These are phyloP conservation scores for Hylaea fasciaria DNA, from an alignment of 2,888 invertebrate genomes.

Conservation along the genomic window DNA sequence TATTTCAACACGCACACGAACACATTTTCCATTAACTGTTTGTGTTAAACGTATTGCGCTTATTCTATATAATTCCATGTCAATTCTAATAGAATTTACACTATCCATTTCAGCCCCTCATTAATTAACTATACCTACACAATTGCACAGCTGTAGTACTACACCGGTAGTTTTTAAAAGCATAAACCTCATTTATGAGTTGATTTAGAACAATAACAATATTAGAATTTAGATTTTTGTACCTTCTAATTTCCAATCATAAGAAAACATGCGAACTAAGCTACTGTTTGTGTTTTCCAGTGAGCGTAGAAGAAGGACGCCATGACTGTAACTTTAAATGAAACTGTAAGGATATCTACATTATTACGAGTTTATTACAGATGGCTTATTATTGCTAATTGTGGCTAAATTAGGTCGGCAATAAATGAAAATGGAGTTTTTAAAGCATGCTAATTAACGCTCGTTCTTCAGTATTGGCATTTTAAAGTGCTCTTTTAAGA, in stretches of 20 bases:
- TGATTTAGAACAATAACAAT: no score
- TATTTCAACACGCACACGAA: constrained; percentile 1
- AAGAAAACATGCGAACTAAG: constrained; percentile 1
- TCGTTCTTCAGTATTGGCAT: constrained; percentile 21
- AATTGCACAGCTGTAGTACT: no score
- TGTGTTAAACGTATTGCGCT: no score
- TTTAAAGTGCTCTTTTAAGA: constrained; percentile 16
- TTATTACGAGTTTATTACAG: constrained; percentile 57
- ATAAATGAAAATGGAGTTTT: constrained; percentile 46
- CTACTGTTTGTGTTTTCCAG: constrained; percentile 15
- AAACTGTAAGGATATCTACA: constrained; percentile 67
- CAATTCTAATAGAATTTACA: no score
- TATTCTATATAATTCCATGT: no score
- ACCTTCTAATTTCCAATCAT: background rate
- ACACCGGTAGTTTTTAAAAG: no score
- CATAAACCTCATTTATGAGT: no score
- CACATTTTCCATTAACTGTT: background rate
- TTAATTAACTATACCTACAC: no score
- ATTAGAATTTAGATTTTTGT: background rate
- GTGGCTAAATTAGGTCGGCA: constrained; percentile 56
- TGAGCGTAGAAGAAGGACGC: constrained; percentile 64
- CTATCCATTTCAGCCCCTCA: no score
- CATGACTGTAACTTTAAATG: constrained; percentile 66
- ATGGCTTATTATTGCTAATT: constrained; percentile 62
- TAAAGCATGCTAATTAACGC: constrained; percentile 41